These are phyloP conservation scores for Lethenteron reissneri DNA, from an alignment of 2,113 vertebrate species.

Conservation along the genomic window DNA sequence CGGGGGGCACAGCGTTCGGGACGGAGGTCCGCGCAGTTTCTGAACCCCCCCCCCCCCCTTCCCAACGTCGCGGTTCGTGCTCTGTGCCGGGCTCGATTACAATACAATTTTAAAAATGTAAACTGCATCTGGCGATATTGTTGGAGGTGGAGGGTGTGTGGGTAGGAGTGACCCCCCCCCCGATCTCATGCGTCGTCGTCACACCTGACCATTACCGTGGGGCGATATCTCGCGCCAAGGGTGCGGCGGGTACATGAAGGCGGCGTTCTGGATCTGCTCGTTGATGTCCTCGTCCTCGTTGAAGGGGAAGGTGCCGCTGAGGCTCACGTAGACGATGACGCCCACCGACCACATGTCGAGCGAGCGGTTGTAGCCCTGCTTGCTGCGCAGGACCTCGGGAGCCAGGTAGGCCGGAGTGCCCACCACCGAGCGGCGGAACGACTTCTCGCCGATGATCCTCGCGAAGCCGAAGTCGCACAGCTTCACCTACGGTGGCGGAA, in stretches of 20 bases:
- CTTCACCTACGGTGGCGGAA: constrained; percentile 36
- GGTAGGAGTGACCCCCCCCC: no score
- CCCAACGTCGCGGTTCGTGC: no score
- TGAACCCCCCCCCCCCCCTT: no score
- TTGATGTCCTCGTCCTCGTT: constrained; percentile 97
- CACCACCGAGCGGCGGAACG: constrained; percentile 67
- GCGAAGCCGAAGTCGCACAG: constrained; percentile 75
- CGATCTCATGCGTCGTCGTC: no score
- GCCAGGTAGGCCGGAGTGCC: constrained; percentile 65
- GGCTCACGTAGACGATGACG: constrained; percentile 83
- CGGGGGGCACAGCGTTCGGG: no score
- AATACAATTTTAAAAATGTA: no score
- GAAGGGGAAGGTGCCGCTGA: constrained; percentile 88
- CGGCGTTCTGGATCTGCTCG: constrained; percentile 92
- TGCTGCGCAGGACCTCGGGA: constrained; percentile 59
- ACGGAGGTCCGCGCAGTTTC: no score
- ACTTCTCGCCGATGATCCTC: constrained; percentile 71
- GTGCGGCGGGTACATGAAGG: constrained; percentile 86
- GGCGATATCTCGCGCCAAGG: constrained; percentile 86
- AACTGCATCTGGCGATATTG: no score
- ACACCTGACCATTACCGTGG: constrained; percentile 37
- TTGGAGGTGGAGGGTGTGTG: no score
- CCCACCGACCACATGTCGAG: constrained; percentile 97
- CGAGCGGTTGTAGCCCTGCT: constrained; percentile 85
- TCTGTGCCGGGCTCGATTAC: no score